Conservation (phyloP, 1,140 invertebrate species). For the Leptinotarsa undecemlineata region DNA sequence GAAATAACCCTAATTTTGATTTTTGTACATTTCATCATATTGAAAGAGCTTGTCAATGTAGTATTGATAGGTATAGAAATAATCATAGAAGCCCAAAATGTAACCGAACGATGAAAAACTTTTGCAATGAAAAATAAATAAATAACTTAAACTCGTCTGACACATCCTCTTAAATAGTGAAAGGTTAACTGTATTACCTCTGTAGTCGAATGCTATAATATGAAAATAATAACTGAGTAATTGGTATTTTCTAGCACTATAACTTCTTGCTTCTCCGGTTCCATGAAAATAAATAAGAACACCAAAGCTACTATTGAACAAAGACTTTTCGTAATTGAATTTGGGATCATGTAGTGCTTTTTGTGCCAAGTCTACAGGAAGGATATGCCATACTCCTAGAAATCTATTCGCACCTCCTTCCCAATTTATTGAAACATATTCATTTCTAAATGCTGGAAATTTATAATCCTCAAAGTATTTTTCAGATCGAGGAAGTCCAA, state of each 20-base stretch:
- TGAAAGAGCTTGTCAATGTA: no score
- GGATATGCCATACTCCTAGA: slow-evolving; percentile 48
- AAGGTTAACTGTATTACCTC: slow-evolving; percentile 60
- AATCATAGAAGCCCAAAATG: no score
- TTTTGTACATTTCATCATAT: no score
- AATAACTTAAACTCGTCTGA: slow-evolving; percentile 1
- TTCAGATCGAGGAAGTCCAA: slow-evolving; percentile 36
- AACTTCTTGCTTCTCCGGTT: slow-evolving; percentile 46
- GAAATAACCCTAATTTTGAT: no score
- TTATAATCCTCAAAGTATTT: slow-evolving; percentile 40
- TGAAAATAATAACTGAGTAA: slow-evolving; percentile 59
- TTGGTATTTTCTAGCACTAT: slow-evolving; percentile 42
- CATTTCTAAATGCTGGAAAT: slow-evolving; percentile 39
- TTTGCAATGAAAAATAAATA: background rate
- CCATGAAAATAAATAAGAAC: slow-evolving; percentile 51
- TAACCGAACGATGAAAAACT: no score
- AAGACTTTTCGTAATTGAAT: slow-evolving; percentile 41
- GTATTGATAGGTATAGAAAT: no score
- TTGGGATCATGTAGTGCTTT: slow-evolving; percentile 29
- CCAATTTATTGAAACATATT: slow-evolving; percentile 43
- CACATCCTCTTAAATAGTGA: background rate
- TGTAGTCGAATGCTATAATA: slow-evolving; percentile 88
- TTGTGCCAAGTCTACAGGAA: slow-evolving; percentile 40
- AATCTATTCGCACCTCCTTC: slow-evolving; percentile 28
- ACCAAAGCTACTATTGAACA: slow-evolving; percentile 39